Conservation (phyloP, 2,888 invertebrate species). For the Thereva nobilitata region DNA sequence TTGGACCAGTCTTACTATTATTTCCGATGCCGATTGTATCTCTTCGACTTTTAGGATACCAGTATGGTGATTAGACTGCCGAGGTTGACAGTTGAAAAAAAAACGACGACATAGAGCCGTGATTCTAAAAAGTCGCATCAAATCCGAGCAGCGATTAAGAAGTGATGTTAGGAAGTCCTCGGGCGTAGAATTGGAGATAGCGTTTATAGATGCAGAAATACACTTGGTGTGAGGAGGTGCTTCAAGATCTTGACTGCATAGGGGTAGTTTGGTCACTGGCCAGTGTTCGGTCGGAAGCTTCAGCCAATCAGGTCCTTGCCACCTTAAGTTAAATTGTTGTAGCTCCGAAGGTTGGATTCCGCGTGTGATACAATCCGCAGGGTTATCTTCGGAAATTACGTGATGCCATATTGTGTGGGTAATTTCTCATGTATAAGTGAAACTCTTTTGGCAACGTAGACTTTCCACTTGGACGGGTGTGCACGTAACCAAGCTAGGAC, state of each 20-base stretch:
- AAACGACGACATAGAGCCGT: conserved; percentile 7
- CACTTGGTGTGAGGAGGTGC: too few species aligned
- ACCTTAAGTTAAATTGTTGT: background rate
- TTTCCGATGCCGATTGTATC: background rate
- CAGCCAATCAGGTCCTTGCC: background rate
- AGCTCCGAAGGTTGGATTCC: background rate
- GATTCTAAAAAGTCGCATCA: background rate
- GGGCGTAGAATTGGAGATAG: background rate
- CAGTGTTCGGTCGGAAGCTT: background rate
- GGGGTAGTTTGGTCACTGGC: too few species aligned
- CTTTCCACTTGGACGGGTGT: conserved; percentile 4
- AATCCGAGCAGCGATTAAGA: background rate
- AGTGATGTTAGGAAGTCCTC: background rate
- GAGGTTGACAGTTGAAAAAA: background rate
- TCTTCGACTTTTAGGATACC: background rate
- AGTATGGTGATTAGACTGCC: background rate
- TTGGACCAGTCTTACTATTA: background rate
- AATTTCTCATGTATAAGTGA: background rate
- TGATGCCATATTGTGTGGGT: background rate
- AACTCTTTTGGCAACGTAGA: conserved; percentile 7
- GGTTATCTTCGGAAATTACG: background rate
- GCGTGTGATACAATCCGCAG: conserved; percentile 3
- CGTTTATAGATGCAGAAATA: background rate
- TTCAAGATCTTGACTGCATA: too few species aligned
- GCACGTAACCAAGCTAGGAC: conserved; percentile 13